Base-by-base conservation (phyloP, 1,140 invertebrate genomes). In the Gonatopus flavifemur region DNA sequence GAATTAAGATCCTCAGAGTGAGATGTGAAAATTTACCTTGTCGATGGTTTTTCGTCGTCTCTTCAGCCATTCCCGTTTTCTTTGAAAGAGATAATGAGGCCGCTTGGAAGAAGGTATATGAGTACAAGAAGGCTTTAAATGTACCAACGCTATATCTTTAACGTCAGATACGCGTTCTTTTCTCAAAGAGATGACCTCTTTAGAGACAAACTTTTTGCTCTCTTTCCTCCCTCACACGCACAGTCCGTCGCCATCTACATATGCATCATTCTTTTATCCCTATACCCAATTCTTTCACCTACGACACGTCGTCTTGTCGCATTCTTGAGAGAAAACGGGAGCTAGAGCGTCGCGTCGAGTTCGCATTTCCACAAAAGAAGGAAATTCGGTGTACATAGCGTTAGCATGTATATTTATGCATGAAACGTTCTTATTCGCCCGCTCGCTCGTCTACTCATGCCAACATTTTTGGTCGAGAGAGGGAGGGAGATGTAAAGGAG, bases 351-450 rank as follows among this genome's bases (percentile, higher is more conserved):
- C 39, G 6, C 25, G 49, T 53, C 30, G 24, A 19, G 35, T 60
- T 48, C 46, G 35, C n/a, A n/a, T 52, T 25, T 45, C 24, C 21
- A 33, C 37, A 38, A 63, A 64, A 52, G 48, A 47, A 55, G 35
- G 32, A 57, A 56, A 60, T 63, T 52, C 16, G 36, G 33, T 53
- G 50, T 52, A 51, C 46, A 55, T 51, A 47, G 53, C 36, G 44
- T 60, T 57, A 53, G 25, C 39, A 57, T 53, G 49, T 53, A 57
- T 56, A 62, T 56, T 59, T 62, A 62, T 59, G 53, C 39, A 62
- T 58, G n/a, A n/a, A 48, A 40, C 31, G 21, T 20, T 12, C 12
- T 6, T 32, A 12, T 13, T 2, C n/a, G n/a, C n/a, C n/a, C n/a
- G n/a, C n/a, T n/a, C n/a, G n/a, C n/a, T n/a, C n/a, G n/a, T n/a